Evolutionary conservation across 1,140 invertebrate genomes (phyloP).

Genomic region (Brachionus sp.): DNA sequence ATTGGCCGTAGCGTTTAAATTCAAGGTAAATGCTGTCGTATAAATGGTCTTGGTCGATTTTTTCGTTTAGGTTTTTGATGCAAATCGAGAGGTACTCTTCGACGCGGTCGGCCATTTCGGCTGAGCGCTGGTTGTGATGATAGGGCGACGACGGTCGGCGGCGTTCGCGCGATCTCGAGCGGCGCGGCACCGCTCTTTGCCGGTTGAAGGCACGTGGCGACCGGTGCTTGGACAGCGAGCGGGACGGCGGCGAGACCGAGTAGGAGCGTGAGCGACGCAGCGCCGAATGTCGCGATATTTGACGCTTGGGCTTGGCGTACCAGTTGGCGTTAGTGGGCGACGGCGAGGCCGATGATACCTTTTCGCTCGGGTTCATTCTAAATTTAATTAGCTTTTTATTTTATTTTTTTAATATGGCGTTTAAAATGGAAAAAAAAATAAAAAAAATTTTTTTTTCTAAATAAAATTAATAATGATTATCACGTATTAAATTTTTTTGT

Average conservation of each 20-base stretch:
- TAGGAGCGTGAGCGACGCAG: neutral
- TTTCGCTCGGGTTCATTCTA: constrained; percentile 26
- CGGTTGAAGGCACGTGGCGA: neutral
- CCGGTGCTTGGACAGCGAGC: neutral
- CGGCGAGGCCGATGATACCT: constrained; percentile 5
- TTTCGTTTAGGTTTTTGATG: constrained; percentile 43
- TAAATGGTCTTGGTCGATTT: neutral
- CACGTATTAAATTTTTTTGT: too few species aligned
- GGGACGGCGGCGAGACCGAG: neutral
- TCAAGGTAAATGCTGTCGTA: constrained; percentile 11
- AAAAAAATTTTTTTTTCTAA: neutral
- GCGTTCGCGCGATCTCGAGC: neutral
- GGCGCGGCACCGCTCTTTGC: neutral
- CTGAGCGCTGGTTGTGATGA: neutral
- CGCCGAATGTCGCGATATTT: neutral
- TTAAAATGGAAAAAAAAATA: neutral
- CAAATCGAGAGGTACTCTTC: constrained; percentile 34
- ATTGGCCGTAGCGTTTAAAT: constrained; percentile 19
- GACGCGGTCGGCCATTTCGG: neutral
- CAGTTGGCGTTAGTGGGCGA: neutral
- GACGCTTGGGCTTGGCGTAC: neutral
- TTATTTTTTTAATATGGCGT: neutral
- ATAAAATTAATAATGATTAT: too few species aligned
- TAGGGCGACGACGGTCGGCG: neutral
- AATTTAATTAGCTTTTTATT: neutral